Percentiles rank a stretch among this genome's conserved stretches.
Evolutionary conservation across 2,113 vertebrate species (phyloP).

Genomic region (Periophthalmus modestus): DNA sequence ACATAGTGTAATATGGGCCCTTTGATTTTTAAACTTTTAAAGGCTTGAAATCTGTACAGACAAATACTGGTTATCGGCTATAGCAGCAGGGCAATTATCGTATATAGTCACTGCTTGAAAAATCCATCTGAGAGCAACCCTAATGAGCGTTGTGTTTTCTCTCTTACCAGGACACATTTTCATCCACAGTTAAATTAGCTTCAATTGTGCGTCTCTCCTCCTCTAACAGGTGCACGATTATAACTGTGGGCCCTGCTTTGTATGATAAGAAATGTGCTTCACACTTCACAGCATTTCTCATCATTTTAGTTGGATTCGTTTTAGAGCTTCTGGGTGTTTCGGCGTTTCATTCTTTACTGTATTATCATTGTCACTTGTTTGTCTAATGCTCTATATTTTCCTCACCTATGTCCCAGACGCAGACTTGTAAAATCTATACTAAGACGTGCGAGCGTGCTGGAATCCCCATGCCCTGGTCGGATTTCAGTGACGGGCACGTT

Average conservation of each 20-base stretch:
- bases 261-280: slow-evolving; percentile 41
- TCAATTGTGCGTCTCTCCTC: background rate
- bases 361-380: slow-evolving; percentile 1
- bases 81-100: too few species aligned
- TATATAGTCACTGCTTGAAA: too few species aligned
- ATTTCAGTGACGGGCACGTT: background rate
- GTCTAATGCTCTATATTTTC: slow-evolving; percentile 4
- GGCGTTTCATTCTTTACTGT: slow-evolving; percentile 3
- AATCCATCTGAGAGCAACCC: background rate
- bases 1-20: too few species aligned
- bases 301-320: slow-evolving; percentile 22
- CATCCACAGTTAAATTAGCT: background rate
- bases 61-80: background rate
- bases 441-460: background rate
- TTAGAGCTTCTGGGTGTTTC: slow-evolving; percentile 9
- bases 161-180: slow-evolving; percentile 1
- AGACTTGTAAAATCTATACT: slow-evolving; percentile 21
- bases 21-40: too few species aligned
- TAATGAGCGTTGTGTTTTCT: background rate
- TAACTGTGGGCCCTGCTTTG: slow-evolving; percentile 21
- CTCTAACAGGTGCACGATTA: slow-evolving; percentile 64
- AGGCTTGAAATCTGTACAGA: background rate
- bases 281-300: slow-evolving; percentile 13
- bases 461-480: slow-evolving; percentile 7
- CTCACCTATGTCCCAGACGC: background rate